A percentile compares a stretch with the other conserved stretches of the same genome.
Evolutionary conservation across 2,888 invertebrate species (phyloP).

Genomic region (Lacanobia wlatinum): DNA sequence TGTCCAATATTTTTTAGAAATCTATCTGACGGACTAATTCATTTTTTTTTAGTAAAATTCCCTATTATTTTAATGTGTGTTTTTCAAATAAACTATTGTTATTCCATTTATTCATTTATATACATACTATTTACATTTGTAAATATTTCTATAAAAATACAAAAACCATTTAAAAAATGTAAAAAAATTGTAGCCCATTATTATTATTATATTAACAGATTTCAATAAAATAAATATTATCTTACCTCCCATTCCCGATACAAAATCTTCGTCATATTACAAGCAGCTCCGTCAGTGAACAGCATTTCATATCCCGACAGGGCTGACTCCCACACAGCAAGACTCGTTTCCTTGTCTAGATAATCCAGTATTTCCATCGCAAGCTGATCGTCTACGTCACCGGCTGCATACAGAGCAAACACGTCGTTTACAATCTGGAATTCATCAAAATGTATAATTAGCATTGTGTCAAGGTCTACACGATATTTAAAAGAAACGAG

Average conservation of each 20-base stretch:
- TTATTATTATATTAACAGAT: too few species aligned
- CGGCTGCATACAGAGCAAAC: constrained; percentile 83
- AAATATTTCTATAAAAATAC: too few species aligned
- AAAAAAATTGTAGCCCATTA: too few species aligned
- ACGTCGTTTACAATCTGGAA: constrained; percentile 86
- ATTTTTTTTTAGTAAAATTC: too few species aligned
- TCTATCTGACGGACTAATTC: too few species aligned
- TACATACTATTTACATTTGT: too few species aligned
- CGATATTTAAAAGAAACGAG: neutral
- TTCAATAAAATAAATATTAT: too few species aligned
- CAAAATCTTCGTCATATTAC: constrained; percentile 77
- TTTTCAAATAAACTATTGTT: too few species aligned
- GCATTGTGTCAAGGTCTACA: constrained; percentile 13
- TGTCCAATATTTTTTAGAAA: too few species aligned
- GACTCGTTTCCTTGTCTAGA: constrained; percentile 79
- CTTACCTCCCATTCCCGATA: constrained; percentile 85
- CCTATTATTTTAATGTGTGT: too few species aligned
- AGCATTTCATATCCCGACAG: constrained; percentile 79
- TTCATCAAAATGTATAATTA: constrained; percentile 20
- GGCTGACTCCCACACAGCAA: constrained; percentile 82
- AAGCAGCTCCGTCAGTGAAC: constrained; percentile 74
- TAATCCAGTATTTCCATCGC: constrained; percentile 80
- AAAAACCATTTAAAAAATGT: too few species aligned
- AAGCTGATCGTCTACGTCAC: constrained; percentile 75
- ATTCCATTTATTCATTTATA: too few species aligned